These are phyloP conservation scores for Ophioderma brevispina DNA, from an alignment of 35 echinoderm and acorn worm species.

Conservation along the genomic window DNA sequence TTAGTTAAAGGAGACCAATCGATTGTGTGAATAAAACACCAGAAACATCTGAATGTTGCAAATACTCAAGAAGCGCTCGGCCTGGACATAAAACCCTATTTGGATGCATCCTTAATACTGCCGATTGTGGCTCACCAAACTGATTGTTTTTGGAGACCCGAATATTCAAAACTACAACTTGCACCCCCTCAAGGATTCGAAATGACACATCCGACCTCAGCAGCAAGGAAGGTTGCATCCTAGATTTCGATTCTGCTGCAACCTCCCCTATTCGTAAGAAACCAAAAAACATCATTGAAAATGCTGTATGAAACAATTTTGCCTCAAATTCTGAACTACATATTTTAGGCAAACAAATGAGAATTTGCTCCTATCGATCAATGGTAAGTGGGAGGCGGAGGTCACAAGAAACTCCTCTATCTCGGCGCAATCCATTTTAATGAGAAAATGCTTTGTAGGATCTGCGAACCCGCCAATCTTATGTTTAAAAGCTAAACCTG, in stretches of 20 bases:
- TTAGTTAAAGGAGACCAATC: not conserved
- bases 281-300: not conserved
- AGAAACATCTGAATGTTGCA: too few relatives aligned
- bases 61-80: not conserved
- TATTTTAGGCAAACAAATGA: not conserved
- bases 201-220: not conserved
- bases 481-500: not conserved
- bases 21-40: not conserved
- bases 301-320: not conserved
- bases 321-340: not conserved
- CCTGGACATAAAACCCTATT: not conserved
- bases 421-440: not conserved
- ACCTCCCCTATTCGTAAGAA: constrained; percentile 18
- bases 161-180: not conserved
- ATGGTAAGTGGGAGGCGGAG: not conserved
- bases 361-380: not conserved
- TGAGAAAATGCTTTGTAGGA: constrained; percentile 7
- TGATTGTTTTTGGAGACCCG: not conserved
- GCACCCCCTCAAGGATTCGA: too few relatives aligned
- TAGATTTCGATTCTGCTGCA: not conserved
- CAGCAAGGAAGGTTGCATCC: not conserved
- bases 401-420: not conserved
- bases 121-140: not conserved
- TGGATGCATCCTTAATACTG: not conserved
- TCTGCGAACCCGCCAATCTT: not conserved